These are phyloP conservation scores for Helicoverpa armigera DNA, from an alignment of 1,140 invertebrate genomes.

Conservation along the genomic window DNA sequence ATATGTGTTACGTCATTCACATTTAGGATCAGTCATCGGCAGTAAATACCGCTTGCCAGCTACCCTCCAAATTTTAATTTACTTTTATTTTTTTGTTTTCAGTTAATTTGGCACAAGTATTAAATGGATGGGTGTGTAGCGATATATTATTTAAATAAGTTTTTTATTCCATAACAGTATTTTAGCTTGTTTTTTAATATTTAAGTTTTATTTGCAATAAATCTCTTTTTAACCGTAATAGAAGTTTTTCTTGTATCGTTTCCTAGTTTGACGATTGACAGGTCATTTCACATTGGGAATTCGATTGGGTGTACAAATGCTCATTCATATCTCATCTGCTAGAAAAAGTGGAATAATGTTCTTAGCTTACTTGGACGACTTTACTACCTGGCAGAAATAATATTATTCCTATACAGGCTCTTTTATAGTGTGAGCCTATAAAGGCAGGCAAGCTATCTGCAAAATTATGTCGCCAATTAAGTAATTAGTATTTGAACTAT, in stretches of 20 bases:
- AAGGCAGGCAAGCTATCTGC: no score
- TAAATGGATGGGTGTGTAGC: constrained; percentile 82
- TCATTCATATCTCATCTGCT: neutral
- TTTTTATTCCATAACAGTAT: constrained; percentile 56
- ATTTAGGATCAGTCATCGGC: constrained; percentile 4
- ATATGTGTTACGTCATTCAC: neutral
- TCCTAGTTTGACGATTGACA: constrained; percentile 24
- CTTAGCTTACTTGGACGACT: no score
- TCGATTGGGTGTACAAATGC: neutral
- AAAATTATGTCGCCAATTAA: no score
- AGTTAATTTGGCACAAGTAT: constrained; percentile 84
- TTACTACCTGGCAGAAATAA: no score
- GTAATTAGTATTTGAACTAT: no score
- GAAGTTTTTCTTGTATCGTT: constrained; percentile 27
- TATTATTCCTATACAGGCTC: no score
- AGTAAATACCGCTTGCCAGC: constrained; percentile 10
- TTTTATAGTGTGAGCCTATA: no score
- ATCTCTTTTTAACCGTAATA: constrained; percentile 43
- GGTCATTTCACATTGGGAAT: neutral
- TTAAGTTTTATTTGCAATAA: constrained; percentile 60
- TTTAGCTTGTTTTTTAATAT: constrained; percentile 51
- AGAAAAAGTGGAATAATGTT: no score
- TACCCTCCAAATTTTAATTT: constrained; percentile 65
- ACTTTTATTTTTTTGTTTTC: constrained; percentile 79
- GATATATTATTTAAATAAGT: constrained; percentile 59